Percentiles rank a stretch among this genome's conserved stretches.
Evolutionary conservation across 2,888 invertebrate genomes (phyloP).

Genomic region (Entomobrya multifasciata): DNA sequence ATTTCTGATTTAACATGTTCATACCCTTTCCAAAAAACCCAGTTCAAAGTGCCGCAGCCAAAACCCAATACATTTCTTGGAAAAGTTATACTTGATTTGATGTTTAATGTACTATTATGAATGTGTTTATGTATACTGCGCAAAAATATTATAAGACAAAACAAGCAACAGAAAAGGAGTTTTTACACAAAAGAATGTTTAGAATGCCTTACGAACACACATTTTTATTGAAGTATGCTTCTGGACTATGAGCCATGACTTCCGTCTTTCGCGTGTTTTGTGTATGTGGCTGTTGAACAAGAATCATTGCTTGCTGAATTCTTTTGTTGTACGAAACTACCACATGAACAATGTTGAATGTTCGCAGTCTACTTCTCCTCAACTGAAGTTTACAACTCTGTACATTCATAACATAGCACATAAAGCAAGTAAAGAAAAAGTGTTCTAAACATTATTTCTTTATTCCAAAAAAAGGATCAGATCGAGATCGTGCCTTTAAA

Average conservation of each 20-base stretch:
- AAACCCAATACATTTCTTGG: not conserved
- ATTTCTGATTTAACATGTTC: not conserved
- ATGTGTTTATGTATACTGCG: not conserved
- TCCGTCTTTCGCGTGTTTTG: not conserved
- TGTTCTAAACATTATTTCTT: not conserved
- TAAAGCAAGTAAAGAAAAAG: too few relatives aligned
- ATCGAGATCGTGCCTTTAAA: not conserved
- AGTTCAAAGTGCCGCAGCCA: conserved; percentile 3
- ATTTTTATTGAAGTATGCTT: conserved; percentile 30
- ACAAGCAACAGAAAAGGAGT: not conserved
- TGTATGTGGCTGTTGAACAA: conserved; percentile 1
- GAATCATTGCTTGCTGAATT: conserved; percentile 5
- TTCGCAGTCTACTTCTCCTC: not conserved
- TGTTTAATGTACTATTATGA: not conserved
- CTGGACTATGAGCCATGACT: not conserved
- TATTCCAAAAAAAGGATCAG: not conserved
- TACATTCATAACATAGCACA: not conserved
- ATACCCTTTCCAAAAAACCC: not conserved
- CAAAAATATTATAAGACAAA: conserved; percentile 3
- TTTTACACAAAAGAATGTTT: conserved; percentile 15
- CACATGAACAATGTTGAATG: conserved; percentile 40
- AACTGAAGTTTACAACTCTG: conserved; percentile 30
- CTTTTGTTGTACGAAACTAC: conserved; percentile 25
- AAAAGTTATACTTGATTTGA: not conserved
- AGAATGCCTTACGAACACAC: conserved; percentile 11